Conservation (phyloP, 2,113 vertebrate species). For the Myotis yumanensis region DNA sequence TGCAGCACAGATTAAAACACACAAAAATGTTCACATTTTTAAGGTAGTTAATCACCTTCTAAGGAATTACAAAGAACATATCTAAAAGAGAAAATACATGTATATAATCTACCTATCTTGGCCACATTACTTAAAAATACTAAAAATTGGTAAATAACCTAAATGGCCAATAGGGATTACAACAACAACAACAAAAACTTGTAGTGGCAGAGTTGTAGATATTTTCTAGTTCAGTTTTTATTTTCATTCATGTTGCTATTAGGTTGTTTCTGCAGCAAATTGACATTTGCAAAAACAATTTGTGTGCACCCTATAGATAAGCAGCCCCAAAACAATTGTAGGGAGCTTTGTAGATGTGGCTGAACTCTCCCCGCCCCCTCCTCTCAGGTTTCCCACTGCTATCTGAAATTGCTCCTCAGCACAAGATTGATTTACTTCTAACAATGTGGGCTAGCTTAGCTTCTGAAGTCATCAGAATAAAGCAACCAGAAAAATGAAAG, state of each 20-base stretch:
- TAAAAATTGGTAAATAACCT: constrained; percentile 3
- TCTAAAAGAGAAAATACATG: not conserved
- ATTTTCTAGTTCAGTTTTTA: not conserved
- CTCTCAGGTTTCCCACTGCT: not conserved
- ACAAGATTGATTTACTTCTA: not conserved
- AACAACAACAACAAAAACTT: not conserved
- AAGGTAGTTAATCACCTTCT: not conserved
- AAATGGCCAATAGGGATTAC: not conserved
- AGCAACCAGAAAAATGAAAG: constrained; percentile 31
- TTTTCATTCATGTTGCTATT: not conserved
- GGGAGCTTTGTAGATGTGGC: not conserved
- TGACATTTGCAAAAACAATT: not conserved
- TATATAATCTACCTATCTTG: not conserved
- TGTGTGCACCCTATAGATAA: not conserved
- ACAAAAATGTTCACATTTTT: not conserved
- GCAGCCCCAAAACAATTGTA: not conserved
- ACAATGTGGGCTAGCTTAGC: not conserved
- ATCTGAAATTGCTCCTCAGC: not conserved
- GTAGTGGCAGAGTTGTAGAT: not conserved
- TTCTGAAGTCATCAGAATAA: constrained; percentile 19
- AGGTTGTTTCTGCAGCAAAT: not conserved
- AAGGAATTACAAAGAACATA: not conserved
- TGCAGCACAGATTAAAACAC: not conserved
- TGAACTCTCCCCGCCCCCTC: not conserved
- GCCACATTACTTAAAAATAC: not conserved